phyloP scores from a whole-genome alignment of 2,113 vertebrate genomes.

The Phrynosoma platyrhinos region DNA sequence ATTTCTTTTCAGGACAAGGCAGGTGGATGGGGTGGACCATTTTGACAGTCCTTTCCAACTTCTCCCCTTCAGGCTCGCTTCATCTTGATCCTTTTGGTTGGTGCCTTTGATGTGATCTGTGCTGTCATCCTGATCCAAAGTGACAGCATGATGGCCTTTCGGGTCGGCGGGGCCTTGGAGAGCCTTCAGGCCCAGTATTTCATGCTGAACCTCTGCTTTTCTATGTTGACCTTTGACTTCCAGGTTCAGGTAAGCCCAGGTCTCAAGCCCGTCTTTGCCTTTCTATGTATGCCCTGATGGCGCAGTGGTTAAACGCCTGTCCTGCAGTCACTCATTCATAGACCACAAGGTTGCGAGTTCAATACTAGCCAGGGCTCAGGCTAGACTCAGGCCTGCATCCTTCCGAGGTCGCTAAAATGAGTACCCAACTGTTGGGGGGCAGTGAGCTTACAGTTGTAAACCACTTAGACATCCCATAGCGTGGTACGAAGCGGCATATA shows the following conservation, averaged over 20 bases:
- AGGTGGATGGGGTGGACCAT: background rate
- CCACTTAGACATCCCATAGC: too few relatives aligned
- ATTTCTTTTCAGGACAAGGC: too few relatives aligned
- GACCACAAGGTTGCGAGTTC: too few relatives aligned
- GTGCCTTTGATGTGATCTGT: conserved; percentile 79
- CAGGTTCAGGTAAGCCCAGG: conserved; percentile 82
- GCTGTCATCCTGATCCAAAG: conserved; percentile 76
- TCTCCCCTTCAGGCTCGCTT: conserved; percentile 78
- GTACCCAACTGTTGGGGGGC: too few relatives aligned
- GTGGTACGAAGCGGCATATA: too few relatives aligned
- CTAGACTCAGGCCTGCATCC: too few relatives aligned
- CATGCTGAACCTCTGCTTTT: conserved; percentile 86
- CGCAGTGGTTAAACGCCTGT: too few relatives aligned
- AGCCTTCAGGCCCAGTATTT: conserved; percentile 85
- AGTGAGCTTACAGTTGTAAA: too few relatives aligned
- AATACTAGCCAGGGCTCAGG: too few relatives aligned
- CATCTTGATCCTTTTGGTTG: conserved; percentile 78
- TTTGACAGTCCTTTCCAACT: background rate
- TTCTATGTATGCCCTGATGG: too few relatives aligned
- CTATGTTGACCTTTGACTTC: conserved; percentile 89
- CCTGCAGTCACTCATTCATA: too few relatives aligned
- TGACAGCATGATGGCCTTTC: conserved; percentile 87
- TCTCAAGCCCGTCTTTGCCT: background rate
- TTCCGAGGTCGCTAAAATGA: too few relatives aligned
- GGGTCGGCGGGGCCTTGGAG: conserved; percentile 86